Base-by-base conservation (phyloP, 2,797 vertebrate genomes). In the Karalla daura region DNA sequence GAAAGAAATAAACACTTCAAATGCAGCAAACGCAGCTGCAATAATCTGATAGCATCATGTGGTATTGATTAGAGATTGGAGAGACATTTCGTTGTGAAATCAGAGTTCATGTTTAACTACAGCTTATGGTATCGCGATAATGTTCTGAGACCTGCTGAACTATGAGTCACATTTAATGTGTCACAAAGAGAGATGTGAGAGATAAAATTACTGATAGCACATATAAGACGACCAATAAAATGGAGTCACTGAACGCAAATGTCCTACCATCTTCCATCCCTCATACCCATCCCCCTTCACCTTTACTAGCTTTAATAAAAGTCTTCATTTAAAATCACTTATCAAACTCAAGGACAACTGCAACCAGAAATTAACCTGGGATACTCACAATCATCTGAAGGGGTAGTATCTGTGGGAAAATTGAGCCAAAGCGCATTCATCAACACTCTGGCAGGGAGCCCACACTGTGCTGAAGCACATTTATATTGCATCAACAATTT, bases 401-500 rank as follows among this genome's bases (percentile, higher is more conserved):
- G 45, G 30, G 41, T 55, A 32, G 56, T 50, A 51, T 83, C 59
- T 33, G 45, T 62, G 65, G 23, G 35, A 51, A 74, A 80, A 51
- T 24, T 0, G 4, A 81, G 86, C 85, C 80, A 86, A 76, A 66
- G 27, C 20, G 69, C 82, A 87, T 90, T 83, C 55, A 81, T 88
- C 86, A 85, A 77, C 70, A 50, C 40, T 40, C 73, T 88, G 89
- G 87, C 85, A 12, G 41, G 28, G 40, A 65, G 81, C 83, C 80
- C 4, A 49, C 28, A 28, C 62, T 21, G 11, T 53, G 56, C 40
- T 49, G 59, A 81, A 71, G 74, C 72, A 36, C 74, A 80, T 87
- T 85, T 81, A 88, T 84, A 81, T 83, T 83, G 66, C 84, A 89
- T 87, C 81, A 84, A 87, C 82, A 85, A 78, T 76, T 86, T 89